Conservation (phyloP, 2,113 vertebrate species). For the Misgurnus anguillicaudatus region DNA sequence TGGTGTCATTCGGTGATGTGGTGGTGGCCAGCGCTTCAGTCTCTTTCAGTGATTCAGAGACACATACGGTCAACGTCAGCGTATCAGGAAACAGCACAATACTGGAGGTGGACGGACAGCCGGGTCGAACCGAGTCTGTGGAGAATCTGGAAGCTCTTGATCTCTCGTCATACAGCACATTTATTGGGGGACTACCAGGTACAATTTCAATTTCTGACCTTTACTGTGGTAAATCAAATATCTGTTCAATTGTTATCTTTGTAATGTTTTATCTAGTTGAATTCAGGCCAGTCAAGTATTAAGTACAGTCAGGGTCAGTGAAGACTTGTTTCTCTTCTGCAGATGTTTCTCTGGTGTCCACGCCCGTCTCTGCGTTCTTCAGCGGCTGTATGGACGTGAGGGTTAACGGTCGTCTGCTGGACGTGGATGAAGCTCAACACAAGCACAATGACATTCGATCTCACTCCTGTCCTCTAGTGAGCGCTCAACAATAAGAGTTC, state of each 20-base stretch:
- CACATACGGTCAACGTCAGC: constrained; percentile 79
- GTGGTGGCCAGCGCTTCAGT: constrained; percentile 81
- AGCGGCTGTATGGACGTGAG: constrained; percentile 89
- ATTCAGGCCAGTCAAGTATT: too few species aligned
- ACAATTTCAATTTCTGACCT: constrained; percentile 7
- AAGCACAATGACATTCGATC: constrained; percentile 93
- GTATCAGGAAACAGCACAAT: constrained; percentile 73
- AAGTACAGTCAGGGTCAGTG: background rate
- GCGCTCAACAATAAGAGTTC: constrained; percentile 58
- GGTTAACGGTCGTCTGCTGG: constrained; percentile 76
- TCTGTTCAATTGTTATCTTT: too few species aligned
- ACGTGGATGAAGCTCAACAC: constrained; percentile 86
- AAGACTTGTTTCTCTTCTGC: constrained; percentile 32
- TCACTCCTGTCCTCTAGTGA: constrained; percentile 89
- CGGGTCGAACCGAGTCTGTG: constrained; percentile 72
- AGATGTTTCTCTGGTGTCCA: constrained; percentile 89
- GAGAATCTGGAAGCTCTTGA: constrained; percentile 60
- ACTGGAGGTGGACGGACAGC: constrained; percentile 78
- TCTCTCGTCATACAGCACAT: constrained; percentile 79
- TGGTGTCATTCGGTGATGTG: constrained; percentile 77
- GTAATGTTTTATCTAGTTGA: too few species aligned
- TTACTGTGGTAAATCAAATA: background rate
- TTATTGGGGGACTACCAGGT: constrained; percentile 92
- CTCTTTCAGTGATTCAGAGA: constrained; percentile 81
- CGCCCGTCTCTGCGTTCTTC: constrained; percentile 86